A percentile compares a stretch with the other conserved stretches of the same genome.
Evolutionary conservation across 1,140 invertebrate genomes (phyloP).

Genomic region (Drosophila pandora): DNA sequence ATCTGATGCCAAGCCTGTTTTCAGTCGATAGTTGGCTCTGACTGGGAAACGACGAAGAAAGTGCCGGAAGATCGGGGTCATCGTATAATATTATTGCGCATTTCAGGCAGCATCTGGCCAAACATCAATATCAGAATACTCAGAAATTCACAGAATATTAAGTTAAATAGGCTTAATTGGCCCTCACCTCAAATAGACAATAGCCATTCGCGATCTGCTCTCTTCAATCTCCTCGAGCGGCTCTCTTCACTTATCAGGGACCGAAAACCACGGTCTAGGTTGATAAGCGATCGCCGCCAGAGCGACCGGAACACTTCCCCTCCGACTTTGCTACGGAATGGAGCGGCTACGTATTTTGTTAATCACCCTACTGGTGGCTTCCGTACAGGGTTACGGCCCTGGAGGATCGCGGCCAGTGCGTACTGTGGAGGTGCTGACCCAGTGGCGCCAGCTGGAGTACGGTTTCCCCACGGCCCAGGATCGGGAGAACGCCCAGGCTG

Average conservation of each 20-base stretch:
- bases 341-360: slow-evolving; percentile 32
- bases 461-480: slow-evolving; percentile 85
- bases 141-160: neutral
- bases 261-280: slow-evolving; percentile 8
- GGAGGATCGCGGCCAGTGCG: slow-evolving; percentile 26
- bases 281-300: slow-evolving; percentile 36
- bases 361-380: slow-evolving; percentile 14
- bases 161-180: slow-evolving; percentile 22
- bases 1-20: slow-evolving; percentile 39
- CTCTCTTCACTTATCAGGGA: slow-evolving; percentile 32
- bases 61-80: slow-evolving; percentile 41
- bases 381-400: slow-evolving; percentile 21
- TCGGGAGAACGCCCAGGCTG: slow-evolving; percentile 85
- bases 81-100: slow-evolving; percentile 30
- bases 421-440: slow-evolving; percentile 40
- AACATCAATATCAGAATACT: slow-evolving; percentile 36
- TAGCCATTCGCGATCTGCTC: slow-evolving; percentile 4
- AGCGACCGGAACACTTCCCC: slow-evolving; percentile 27
- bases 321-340: slow-evolving; percentile 29
- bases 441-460: slow-evolving; percentile 88
- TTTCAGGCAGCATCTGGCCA: slow-evolving; percentile 42
- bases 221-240: slow-evolving; percentile 20
- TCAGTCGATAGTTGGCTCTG: slow-evolving; percentile 48
- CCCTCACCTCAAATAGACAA: slow-evolving; percentile 25
- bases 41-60: slow-evolving; percentile 32